phyloP scores from a whole-genome alignment of 2,888 invertebrate species.

The Cerceris ruficornis region DNA sequence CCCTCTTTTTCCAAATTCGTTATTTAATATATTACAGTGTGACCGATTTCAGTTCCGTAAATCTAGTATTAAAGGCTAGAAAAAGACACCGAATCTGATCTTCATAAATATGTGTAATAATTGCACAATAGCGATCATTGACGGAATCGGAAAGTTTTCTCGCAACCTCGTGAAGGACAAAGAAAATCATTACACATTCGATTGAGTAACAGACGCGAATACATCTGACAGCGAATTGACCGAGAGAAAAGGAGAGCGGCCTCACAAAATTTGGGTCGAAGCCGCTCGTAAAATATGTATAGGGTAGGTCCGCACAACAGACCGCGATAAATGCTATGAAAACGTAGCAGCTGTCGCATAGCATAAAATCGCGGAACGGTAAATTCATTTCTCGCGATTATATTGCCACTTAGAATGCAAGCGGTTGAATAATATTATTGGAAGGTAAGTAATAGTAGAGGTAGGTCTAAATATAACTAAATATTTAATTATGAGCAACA shows the following conservation, averaged over 20 bases:
- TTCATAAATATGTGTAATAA: too few species aligned
- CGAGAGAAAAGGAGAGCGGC: slow-evolving; percentile 18
- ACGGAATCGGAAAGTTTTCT: not conserved
- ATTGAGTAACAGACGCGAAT: slow-evolving; percentile 13
- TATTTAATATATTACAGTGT: too few species aligned
- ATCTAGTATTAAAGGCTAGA: too few species aligned
- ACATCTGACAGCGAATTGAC: slow-evolving; percentile 4
- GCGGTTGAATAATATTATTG: too few species aligned
- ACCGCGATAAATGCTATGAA: slow-evolving; percentile 11
- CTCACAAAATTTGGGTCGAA: slow-evolving; percentile 55
- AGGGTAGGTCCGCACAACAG: slow-evolving; percentile 28
- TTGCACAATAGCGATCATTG: not conserved
- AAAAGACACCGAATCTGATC: too few species aligned
- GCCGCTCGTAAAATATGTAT: slow-evolving; percentile 37
- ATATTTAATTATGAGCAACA: too few species aligned
- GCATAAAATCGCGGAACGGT: slow-evolving; percentile 6
- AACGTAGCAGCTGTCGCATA: slow-evolving; percentile 37
- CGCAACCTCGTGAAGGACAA: not conserved
- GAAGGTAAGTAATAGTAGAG: too few species aligned
- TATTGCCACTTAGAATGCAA: not conserved
- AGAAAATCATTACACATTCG: not conserved
- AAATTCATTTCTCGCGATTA: slow-evolving; percentile 29
- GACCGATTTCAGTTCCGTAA: too few species aligned
- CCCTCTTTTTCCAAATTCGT: too few species aligned
- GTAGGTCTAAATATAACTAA: too few species aligned